These are phyloP conservation scores for Lucinisca nassula DNA, from an alignment of 2,888 invertebrate genomes.

Conservation along the genomic window DNA sequence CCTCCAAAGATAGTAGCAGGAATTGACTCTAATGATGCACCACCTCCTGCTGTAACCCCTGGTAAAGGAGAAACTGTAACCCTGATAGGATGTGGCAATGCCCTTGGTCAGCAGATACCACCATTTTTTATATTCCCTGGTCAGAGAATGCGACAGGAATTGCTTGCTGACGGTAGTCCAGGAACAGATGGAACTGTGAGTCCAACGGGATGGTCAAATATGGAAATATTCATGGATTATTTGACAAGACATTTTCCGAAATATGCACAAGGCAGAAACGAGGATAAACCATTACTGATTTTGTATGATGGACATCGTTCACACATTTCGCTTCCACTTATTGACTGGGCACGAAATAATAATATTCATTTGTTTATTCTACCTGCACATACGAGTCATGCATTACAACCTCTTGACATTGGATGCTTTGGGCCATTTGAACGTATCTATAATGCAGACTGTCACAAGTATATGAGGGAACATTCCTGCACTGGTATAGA, in stretches of 20 bases:
- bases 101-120: constrained; percentile 8
- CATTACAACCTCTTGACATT: constrained; percentile 6
- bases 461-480: neutral
- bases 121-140: neutral
- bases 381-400: no score
- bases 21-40: neutral
- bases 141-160: constrained; percentile 3
- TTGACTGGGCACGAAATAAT: constrained; percentile 26
- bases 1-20: constrained; percentile 16
- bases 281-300: neutral
- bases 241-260: constrained; percentile 10
- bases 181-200: constrained; percentile 12
- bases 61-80: neutral
- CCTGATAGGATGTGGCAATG: neutral
- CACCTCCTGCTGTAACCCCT: constrained; percentile 7
- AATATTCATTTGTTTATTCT: constrained; percentile 22
- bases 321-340: neutral
- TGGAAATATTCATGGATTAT: neutral
- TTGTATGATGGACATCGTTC: constrained; percentile 33
- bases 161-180: neutral
- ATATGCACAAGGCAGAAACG: neutral
- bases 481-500: constrained; percentile 1
- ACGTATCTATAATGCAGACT: constrained; percentile 18
- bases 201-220: neutral
- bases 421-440: constrained; percentile 31